Evolutionary conservation across 2,797 vertebrate genomes (phyloP).

Genomic region (Acipenser oxyrinchus): DNA sequence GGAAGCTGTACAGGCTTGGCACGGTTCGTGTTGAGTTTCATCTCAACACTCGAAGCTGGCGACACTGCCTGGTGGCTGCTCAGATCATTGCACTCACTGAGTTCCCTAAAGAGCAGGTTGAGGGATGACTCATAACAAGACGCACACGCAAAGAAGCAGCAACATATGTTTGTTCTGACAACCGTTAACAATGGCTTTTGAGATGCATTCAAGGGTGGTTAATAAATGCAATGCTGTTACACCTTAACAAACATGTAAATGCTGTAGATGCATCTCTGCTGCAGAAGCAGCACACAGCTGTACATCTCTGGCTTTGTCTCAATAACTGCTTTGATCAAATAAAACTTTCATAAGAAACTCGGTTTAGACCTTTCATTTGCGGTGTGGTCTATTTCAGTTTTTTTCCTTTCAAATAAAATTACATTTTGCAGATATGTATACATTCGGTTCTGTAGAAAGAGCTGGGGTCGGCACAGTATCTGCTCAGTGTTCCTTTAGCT

Average conservation of each 20-base stretch:
- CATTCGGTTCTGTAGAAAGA: no score
- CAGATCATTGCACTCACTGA: background rate
- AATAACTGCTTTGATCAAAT: background rate
- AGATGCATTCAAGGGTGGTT: background rate
- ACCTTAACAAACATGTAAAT: background rate
- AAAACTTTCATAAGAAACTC: background rate
- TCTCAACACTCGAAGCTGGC: background rate
- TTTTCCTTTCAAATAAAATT: background rate
- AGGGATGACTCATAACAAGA: background rate
- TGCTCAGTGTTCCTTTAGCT: no score
- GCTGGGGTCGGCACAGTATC: no score
- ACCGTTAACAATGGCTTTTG: background rate
- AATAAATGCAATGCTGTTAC: background rate
- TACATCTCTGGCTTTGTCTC: no score
- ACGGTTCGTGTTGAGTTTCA: background rate
- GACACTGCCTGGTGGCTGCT: background rate
- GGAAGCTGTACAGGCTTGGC: background rate
- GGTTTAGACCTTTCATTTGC: background rate
- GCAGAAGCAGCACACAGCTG: background rate
- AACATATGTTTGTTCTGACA: background rate
- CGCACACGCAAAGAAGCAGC: background rate
- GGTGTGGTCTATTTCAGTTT: background rate
- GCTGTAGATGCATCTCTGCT: background rate
- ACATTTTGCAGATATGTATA: no score
- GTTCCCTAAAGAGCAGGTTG: background rate